phyloP scores from a whole-genome alignment of 2,797 vertebrate genomes.

The Tadarida brasiliensis region DNA sequence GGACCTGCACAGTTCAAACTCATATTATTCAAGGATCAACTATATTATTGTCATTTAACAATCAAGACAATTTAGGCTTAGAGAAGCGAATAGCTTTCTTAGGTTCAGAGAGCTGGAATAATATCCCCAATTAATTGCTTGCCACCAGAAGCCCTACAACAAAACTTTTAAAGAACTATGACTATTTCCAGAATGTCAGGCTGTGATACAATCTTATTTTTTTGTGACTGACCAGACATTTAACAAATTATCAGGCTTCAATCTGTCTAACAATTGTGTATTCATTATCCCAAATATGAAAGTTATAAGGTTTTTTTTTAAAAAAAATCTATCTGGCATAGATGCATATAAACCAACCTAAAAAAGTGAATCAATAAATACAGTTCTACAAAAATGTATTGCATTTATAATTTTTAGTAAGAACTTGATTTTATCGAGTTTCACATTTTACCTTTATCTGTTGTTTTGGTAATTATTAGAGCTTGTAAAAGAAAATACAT shows the following conservation, averaged over 20 bases:
- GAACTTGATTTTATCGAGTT: not conserved
- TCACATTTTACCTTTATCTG: not conserved
- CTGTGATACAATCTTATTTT: not conserved
- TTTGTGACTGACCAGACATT: not conserved
- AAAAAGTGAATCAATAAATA: not conserved
- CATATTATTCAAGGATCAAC: not conserved
- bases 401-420: not conserved
- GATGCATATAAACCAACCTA: not conserved
- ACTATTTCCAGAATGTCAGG: not conserved
- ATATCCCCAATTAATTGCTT: not conserved
- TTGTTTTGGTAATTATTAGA: slow-evolving; percentile 26
- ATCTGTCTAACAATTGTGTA: not conserved
- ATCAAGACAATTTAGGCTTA: not conserved
- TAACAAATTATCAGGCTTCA: not conserved
- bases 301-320: not conserved
- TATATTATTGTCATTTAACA: not conserved
- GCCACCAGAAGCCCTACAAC: not conserved
- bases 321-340: not conserved
- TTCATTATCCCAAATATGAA: not conserved
- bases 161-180: not conserved
- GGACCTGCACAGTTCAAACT: not conserved
- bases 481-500: not conserved
- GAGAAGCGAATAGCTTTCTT: not conserved
- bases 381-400: not conserved
- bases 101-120: not conserved